phyloP scores from a whole-genome alignment of 2,113 vertebrate species.

The Sinosuthora webbiana region DNA sequence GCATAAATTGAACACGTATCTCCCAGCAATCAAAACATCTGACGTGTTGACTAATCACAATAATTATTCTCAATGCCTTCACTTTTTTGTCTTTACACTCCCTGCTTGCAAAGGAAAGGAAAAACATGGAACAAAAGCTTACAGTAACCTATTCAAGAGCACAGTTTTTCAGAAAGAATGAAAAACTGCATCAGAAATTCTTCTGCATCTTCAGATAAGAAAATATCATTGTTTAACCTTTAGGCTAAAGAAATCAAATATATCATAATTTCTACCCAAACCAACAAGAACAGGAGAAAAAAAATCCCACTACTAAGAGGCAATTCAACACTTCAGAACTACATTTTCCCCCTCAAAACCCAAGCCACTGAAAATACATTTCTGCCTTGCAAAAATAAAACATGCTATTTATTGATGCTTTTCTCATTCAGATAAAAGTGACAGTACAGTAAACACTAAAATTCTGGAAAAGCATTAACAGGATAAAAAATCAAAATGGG shows the following conservation, averaged over 20 bases:
- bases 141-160: not conserved
- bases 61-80: not conserved
- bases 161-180: not conserved
- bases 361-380: not conserved
- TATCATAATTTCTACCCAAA: not conserved
- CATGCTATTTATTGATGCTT: not conserved
- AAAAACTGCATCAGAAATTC: not conserved
- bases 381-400: not conserved
- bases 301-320: not conserved
- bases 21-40: not conserved
- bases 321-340: not conserved
- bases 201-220: not conserved
- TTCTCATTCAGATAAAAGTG: not conserved
- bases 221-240: not conserved
- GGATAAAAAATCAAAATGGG: not conserved
- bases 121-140: not conserved
- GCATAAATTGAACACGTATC: not conserved
- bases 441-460: not conserved
- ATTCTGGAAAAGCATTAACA: not conserved
- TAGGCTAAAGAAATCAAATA: not conserved
- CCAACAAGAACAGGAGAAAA: rapidly evolving
- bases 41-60: not conserved
- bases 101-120: not conserved
- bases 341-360: not conserved
- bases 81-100: not conserved